These are phyloP conservation scores for Rhadinocentrus ornatus DNA, from an alignment of 2,797 vertebrate genomes.

Conservation along the genomic window DNA sequence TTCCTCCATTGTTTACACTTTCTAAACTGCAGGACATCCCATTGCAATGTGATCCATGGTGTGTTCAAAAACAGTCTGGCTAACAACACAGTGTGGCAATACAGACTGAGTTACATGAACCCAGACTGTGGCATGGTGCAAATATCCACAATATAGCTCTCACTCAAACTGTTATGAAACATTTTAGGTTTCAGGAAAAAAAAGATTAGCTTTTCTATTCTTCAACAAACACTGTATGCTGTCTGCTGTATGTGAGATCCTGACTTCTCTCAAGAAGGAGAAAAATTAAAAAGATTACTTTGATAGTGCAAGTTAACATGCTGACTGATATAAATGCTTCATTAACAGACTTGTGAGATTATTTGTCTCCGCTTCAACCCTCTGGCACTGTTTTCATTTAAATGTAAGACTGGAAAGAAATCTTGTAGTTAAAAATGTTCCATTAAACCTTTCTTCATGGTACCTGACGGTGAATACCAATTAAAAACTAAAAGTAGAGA, in stretches of 20 bases:
- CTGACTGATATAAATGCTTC: slow-evolving; percentile 12
- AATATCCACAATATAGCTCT: background rate
- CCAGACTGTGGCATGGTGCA: no score
- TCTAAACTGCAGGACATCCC: background rate
- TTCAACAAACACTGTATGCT: background rate
- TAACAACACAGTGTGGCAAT: no score
- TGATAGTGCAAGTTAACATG: background rate
- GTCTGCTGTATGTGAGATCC: no score
- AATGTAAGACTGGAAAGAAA: slow-evolving; percentile 23
- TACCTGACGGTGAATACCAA: slow-evolving; percentile 20
- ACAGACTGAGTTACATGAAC: background rate
- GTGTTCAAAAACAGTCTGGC: no score
- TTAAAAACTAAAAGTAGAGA: slow-evolving; percentile 5
- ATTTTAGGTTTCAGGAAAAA: background rate
- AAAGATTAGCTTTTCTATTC: background rate
- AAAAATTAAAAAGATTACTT: background rate
- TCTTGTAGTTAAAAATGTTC: slow-evolving; percentile 20
- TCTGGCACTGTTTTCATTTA: slow-evolving; percentile 18
- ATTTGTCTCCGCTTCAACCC: slow-evolving; percentile 3
- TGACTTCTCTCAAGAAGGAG: no score
- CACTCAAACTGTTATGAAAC: background rate
- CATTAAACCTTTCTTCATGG: slow-evolving; percentile 11
- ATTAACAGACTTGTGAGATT: slow-evolving; percentile 14
- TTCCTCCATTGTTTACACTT: background rate
- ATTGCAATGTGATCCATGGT: background rate